Percentiles rank a stretch among this genome's conserved stretches.
Conservation (phyloP, 2,113 vertebrate genomes). For the Neodontobutis hainanensis region DNA sequence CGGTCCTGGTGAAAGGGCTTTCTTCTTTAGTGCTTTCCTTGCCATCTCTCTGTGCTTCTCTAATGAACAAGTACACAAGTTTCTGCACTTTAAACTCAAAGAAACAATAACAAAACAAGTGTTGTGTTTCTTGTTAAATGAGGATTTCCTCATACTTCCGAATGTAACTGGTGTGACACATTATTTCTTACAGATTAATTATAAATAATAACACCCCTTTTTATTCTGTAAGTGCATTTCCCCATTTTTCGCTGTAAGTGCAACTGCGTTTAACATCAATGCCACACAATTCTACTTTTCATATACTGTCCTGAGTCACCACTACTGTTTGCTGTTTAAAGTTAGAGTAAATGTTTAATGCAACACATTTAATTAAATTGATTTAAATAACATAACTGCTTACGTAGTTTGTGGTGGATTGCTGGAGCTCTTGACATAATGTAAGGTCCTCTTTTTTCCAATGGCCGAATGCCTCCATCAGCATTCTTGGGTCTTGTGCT, state of each 20-base stretch:
- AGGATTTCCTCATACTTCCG: no score
- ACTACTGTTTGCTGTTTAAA: background rate
- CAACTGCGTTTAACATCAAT: no score
- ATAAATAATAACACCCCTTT: no score
- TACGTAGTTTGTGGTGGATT: conserved; percentile 89
- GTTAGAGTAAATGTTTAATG: no score
- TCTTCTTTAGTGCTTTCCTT: conserved; percentile 86
- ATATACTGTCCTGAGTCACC: no score
- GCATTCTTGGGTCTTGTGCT: conserved; percentile 61
- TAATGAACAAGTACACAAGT: conserved; percentile 55
- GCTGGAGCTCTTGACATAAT: conserved; percentile 86
- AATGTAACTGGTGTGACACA: no score
- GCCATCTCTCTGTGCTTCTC: conserved; percentile 91
- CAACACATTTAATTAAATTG: no score
- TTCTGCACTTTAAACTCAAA: background rate
- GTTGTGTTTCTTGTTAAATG: background rate
- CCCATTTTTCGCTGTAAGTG: no score
- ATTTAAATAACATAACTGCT: conserved; percentile 55
- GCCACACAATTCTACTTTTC: background rate
- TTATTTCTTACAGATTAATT: no score
- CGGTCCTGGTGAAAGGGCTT: conserved; percentile 82
- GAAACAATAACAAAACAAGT: background rate
- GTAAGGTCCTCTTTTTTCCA: conserved; percentile 91
- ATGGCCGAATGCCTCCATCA: conserved; percentile 61
- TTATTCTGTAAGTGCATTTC: no score